Percentiles rank a stretch among this genome's conserved stretches.
Evolutionary conservation across 1,140 invertebrate genomes (phyloP).

Genomic region (Onthophagus taurus): DNA sequence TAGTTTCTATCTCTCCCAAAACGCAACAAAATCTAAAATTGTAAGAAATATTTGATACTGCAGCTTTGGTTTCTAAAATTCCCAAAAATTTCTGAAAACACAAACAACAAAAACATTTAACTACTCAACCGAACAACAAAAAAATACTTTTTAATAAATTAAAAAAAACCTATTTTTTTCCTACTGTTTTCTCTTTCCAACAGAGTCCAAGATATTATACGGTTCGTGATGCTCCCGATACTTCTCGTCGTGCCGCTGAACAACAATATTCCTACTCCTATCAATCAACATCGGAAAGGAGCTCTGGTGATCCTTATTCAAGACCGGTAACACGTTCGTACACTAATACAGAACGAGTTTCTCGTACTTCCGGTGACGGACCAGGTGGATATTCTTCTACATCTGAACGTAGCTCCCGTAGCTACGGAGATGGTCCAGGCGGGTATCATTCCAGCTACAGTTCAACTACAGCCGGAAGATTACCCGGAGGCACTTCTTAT

Average conservation of each 20-base stretch:
- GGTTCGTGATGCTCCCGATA: constrained; percentile 63
- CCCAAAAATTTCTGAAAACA: too few relatives aligned
- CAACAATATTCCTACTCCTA: constrained; percentile 77
- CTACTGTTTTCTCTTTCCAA: constrained; percentile 33
- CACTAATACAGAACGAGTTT: constrained; percentile 55
- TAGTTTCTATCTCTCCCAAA: too few relatives aligned
- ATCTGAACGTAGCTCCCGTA: constrained; percentile 59
- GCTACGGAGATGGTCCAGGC: constrained; percentile 59
- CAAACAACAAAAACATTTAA: too few relatives aligned
- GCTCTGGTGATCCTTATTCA: constrained; percentile 45
- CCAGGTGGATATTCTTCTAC: constrained; percentile 61
- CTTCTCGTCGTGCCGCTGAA: constrained; percentile 56
- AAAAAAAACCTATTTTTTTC: not conserved
- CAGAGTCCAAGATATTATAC: constrained; percentile 79
- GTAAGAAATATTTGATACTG: too few relatives aligned
- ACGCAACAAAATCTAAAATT: too few relatives aligned
- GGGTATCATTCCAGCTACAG: constrained; percentile 68
- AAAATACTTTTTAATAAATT: too few relatives aligned
- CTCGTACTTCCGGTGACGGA: constrained; percentile 50
- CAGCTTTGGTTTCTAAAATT: too few relatives aligned
- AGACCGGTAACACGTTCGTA: constrained; percentile 49
- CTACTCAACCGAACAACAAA: too few relatives aligned
- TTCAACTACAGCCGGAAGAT: constrained; percentile 59
- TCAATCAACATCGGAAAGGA: constrained; percentile 46
- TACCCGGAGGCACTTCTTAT: constrained; percentile 70